Evolutionary conservation across 1,140 invertebrate species (phyloP).

Genomic region (Heliconius himera): DNA sequence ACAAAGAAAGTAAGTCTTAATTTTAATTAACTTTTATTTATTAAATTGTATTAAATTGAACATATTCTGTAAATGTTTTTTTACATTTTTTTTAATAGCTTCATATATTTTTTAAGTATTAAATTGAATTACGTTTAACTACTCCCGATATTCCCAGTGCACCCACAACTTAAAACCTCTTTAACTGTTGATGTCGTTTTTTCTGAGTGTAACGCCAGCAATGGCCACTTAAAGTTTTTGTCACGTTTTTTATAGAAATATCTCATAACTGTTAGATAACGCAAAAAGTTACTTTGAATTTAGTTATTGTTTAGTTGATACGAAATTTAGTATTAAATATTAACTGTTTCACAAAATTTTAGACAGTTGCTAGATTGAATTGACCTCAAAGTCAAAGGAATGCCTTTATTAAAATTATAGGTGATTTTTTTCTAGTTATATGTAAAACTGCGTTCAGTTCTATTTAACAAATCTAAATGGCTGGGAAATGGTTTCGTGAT

Average conservation of each 20-base stretch:
- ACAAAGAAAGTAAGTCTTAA: no score
- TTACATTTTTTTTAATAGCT: no score
- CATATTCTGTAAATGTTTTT: no score
- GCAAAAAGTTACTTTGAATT: background rate
- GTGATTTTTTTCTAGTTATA: no score
- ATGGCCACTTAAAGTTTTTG: constrained; percentile 12
- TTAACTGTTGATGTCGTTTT: constrained; percentile 3
- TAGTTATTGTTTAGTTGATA: background rate
- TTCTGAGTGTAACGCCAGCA: background rate
- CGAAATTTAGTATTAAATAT: background rate
- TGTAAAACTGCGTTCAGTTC: no score
- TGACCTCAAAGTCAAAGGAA: background rate
- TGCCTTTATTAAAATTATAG: no score
- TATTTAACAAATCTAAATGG: no score
- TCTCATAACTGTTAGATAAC: constrained; percentile 14
- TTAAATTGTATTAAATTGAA: no score
- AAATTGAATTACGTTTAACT: no score
- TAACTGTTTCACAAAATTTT: background rate
- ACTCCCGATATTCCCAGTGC: background rate
- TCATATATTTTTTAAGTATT: no score
- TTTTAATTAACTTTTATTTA: no score
- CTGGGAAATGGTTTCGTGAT: no score
- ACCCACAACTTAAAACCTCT: background rate
- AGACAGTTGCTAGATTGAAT: background rate
- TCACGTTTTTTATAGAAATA: background rate